A percentile compares a stretch with the other conserved stretches of the same genome.
Evolutionary conservation across 1,140 invertebrate genomes (phyloP).

Genomic region (Dolichoris vasculosae): DNA sequence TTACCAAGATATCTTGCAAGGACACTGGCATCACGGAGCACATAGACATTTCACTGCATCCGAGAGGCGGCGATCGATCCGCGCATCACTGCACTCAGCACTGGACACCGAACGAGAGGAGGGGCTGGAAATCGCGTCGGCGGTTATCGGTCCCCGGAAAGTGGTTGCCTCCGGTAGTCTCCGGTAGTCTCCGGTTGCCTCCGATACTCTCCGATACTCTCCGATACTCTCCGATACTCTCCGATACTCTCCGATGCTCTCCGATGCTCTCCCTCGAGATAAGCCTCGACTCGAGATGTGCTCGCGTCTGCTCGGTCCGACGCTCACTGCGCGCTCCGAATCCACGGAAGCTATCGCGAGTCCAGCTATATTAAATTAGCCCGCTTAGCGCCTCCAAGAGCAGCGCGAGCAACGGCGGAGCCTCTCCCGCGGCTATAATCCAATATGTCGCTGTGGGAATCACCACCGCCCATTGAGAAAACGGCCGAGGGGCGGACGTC

Average conservation of each 20-base stretch:
- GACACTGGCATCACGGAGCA: constrained; percentile 73
- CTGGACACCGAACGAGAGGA: too few species aligned
- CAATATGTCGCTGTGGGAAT: constrained; percentile 50
- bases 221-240: too few species aligned
- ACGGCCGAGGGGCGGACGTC: too few species aligned
- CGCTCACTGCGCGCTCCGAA: constrained; percentile 68
- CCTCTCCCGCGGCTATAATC: constrained; percentile 53
- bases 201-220: too few species aligned
- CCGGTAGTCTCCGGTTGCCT: too few species aligned
- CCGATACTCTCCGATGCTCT: too few species aligned
- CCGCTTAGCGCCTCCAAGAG: constrained; percentile 42
- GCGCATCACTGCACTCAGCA: too few species aligned
- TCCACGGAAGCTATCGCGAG: constrained; percentile 58
- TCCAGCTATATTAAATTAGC: constrained; percentile 67
- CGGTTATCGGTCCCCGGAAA: too few species aligned
- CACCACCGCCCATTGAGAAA: too few species aligned
- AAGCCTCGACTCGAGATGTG: constrained; percentile 41
- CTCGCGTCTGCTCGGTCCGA: constrained; percentile 67
- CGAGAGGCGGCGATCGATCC: background rate
- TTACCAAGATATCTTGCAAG: constrained; percentile 73
- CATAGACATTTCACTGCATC: constrained; percentile 63
- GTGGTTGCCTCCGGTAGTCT: too few species aligned
- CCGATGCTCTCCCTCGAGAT: background rate
- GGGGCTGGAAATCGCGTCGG: too few species aligned
- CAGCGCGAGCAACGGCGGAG: constrained; percentile 1